Base-by-base conservation (phyloP, 2,888 invertebrate genomes). In the Rosalia funebris region DNA sequence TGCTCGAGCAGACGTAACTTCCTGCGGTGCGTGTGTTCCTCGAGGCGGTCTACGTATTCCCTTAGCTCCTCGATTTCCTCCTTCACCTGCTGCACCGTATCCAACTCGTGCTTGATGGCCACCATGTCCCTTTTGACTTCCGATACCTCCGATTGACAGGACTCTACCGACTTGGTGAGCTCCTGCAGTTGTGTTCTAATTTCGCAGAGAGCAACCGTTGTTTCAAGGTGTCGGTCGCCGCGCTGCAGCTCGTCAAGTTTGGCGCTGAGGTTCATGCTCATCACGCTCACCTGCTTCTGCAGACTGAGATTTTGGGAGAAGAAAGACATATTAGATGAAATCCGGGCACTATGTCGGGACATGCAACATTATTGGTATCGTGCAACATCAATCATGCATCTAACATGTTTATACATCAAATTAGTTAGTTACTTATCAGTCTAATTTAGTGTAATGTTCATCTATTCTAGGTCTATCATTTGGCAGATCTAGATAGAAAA, bases 231-330 rank as follows among this genome's bases (percentile, higher is more conserved):
- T 78, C 93, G 91, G 85, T 94, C 94, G 75, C 79, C 78, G 75
- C 91, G 88, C 85, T 95, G 94, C 84, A 95, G 89, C 86, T 95
- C 93, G 86, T 95, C 95, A 87, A 95, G 88, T 87, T 95, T 94
- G 80, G 93, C 91, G 84, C 91, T 90, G 86, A 95, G 89, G 88
- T 94, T 95, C 92, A 93, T 93, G 86, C 94, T 95, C 95, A 95
- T 95, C 87, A 95, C 93, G 89, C 93, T 91, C 89, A 95, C 93
- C 91, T 95, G 95, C 88, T 93, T 92, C 89, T 95, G 95, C 88
- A 95, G 92, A 90, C 95, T 95, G 63, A 4, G n/a, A n/a, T n/a
- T n/a, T n/a, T 25, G 32, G 2, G 17, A 14, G 12, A 11, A 14
- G 10, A 37, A 7, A 25, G 25, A 25, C 25, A 25, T 5, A n/a